Percentiles rank a stretch among this genome's conserved stretches.
These are phyloP conservation scores for Strix aluco DNA, from an alignment of 2,113 vertebrate species.

Conservation along the genomic window DNA sequence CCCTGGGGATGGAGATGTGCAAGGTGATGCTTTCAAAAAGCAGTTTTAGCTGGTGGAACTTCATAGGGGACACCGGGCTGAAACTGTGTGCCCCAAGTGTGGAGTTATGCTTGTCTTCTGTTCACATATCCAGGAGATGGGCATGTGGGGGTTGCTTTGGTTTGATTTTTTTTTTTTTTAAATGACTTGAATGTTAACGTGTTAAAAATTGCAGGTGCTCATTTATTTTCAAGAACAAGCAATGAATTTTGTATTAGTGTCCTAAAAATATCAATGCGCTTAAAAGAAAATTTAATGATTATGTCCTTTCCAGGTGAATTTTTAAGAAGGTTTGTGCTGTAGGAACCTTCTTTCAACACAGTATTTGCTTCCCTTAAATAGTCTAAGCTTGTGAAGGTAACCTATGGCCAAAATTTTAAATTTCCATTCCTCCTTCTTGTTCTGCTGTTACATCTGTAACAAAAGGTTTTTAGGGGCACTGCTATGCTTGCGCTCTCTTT, in stretches of 20 bases:
- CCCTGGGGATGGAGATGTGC: accelerated
- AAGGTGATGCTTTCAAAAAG: not conserved
- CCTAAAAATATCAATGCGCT: not conserved
- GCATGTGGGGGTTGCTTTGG: no score
- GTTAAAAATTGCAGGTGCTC: not conserved
- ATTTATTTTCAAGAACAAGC: not conserved
- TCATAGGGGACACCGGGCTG: not conserved
- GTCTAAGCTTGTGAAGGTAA: not conserved
- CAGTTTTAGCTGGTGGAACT: not conserved
- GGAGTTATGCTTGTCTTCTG: not conserved
- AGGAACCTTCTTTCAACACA: not conserved
- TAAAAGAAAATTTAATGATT: not conserved
- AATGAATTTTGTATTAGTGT: not conserved
- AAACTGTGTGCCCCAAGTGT: not conserved
- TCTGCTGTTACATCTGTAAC: not conserved
- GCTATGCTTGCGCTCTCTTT: not conserved
- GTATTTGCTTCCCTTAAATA: not conserved
- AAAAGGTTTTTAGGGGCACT: not conserved
- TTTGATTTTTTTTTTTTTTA: not conserved
- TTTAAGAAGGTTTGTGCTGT: not conserved
- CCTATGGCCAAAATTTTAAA: not conserved
- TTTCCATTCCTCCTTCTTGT: not conserved
- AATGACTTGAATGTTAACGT: not conserved
- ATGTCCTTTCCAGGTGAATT: accelerated
- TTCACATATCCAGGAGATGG: not conserved